phyloP scores from a whole-genome alignment of 2,797 vertebrate species.

The Tauraco hartlaubi region DNA sequence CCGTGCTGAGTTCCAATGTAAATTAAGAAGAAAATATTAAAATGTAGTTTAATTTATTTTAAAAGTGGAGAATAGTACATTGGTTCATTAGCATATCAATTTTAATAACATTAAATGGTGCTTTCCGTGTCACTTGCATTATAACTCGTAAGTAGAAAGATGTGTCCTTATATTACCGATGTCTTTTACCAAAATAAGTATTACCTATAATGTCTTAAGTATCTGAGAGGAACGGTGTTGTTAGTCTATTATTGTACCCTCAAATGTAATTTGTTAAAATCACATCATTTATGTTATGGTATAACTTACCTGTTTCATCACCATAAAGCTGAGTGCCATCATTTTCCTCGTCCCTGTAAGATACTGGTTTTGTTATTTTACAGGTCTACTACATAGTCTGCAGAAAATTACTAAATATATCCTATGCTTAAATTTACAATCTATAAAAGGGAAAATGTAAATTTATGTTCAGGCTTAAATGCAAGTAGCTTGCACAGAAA shows the following conservation, averaged over 20 bases:
- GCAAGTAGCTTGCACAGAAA: background rate
- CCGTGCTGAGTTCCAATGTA: background rate
- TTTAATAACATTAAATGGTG: background rate
- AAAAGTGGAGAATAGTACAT: background rate
- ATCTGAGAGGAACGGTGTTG: background rate
- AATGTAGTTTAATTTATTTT: constrained; percentile 36
- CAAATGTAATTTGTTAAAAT: background rate
- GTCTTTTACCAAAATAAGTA: background rate
- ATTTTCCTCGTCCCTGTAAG: background rate
- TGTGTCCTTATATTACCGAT: background rate
- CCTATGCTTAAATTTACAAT: background rate
- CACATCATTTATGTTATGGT: background rate
- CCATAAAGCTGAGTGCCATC: background rate
- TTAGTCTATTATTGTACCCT: background rate
- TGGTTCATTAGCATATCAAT: background rate
- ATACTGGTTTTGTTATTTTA: background rate
- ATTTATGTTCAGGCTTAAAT: background rate
- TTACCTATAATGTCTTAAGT: background rate
- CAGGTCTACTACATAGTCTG: background rate
- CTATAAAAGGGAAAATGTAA: background rate
- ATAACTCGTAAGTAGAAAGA: background rate
- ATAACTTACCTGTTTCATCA: background rate
- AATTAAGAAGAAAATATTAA: constrained; percentile 37
- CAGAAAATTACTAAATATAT: background rate
- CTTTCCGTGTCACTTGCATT: background rate